Conservation (phyloP, 1,140 invertebrate genomes). For the Polypedilum vanderplanki region DNA sequence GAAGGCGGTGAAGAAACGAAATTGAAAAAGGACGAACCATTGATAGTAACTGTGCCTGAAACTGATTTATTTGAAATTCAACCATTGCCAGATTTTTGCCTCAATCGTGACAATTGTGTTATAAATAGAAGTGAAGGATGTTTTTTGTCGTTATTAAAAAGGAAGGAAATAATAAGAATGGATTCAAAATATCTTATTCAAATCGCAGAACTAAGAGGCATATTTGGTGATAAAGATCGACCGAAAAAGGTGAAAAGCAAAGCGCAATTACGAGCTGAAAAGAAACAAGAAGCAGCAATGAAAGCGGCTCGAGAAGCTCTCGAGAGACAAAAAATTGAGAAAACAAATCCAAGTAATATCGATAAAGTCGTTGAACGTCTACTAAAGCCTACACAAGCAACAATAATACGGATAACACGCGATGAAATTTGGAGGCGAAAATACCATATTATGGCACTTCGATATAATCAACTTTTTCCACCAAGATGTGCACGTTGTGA, state of each 20-base stretch:
- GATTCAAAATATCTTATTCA: constrained; percentile 74
- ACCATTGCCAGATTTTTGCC: constrained; percentile 50
- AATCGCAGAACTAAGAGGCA: constrained; percentile 64
- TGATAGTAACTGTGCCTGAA: constrained; percentile 47
- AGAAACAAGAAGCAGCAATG: constrained; percentile 35
- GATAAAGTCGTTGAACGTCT: constrained; percentile 21
- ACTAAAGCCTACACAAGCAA: constrained; percentile 15
- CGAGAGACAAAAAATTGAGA: constrained; percentile 33
- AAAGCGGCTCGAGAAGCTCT: constrained; percentile 30
- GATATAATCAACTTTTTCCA: constrained; percentile 7
- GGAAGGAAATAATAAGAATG: constrained; percentile 64
- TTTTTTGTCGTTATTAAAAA: constrained; percentile 60
- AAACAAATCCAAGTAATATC: background rate
- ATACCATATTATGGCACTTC: background rate
- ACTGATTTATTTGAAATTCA: constrained; percentile 63
- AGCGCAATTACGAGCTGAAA: constrained; percentile 35
- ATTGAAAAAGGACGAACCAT: background rate
- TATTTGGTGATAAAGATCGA: constrained; percentile 54
- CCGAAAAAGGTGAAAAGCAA: constrained; percentile 36
- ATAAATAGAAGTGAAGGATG: constrained; percentile 53
- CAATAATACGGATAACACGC: background rate
- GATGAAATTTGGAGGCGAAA: constrained; percentile 15
- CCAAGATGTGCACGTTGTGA: constrained; percentile 4
- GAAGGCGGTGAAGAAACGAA: background rate
- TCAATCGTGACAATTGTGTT: constrained; percentile 46